Percentiles rank a stretch among this genome's conserved stretches.
These are phyloP conservation scores for Brachyistius frenatus DNA, from an alignment of 2,113 vertebrate species.

Conservation along the genomic window DNA sequence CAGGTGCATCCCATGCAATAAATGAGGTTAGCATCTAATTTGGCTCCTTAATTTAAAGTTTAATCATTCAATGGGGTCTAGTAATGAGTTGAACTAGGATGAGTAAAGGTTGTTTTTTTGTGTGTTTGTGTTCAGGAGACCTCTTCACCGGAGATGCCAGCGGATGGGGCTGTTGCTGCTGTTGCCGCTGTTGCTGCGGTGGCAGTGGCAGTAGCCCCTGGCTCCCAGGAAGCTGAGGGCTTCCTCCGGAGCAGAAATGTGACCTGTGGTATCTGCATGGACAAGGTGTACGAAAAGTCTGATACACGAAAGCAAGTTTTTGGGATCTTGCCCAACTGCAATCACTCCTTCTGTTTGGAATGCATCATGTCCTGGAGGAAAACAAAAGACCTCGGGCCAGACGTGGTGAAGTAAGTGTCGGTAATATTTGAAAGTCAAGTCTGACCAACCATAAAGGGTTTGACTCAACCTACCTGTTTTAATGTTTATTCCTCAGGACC, in stretches of 20 bases:
- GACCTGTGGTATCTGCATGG: conserved; percentile 93
- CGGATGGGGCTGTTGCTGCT: conserved; percentile 44
- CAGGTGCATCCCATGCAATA: not conserved
- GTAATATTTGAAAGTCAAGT: not conserved
- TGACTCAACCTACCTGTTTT: not conserved
- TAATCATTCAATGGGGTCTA: not conserved
- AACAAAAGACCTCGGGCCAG: conserved; percentile 82
- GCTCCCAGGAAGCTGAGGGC: conserved; percentile 42
- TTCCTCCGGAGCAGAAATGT: conserved; percentile 82
- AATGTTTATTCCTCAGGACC: conserved; percentile 73
- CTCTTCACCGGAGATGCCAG: not conserved
- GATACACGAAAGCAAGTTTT: conserved; percentile 80
- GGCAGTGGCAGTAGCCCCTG: conserved; percentile 53
- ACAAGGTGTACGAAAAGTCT: conserved; percentile 89
- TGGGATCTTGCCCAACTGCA: conserved; percentile 91
- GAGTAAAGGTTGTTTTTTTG: not conserved
- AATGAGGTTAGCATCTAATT: conserved; percentile 41
- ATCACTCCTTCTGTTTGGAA: conserved; percentile 88
- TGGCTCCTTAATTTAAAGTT: not conserved
- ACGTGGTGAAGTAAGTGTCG: conserved; percentile 86
- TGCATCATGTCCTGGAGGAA: conserved; percentile 90
- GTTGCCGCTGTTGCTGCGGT: conserved; percentile 35
- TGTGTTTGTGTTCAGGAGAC: conserved; percentile 41
- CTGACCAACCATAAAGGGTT: accelerated
- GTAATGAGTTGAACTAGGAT: not conserved